Percentiles rank a stretch among this genome's conserved stretches.
Evolutionary conservation across 2,797 vertebrate genomes (phyloP).

Genomic region (Chanos chanos): DNA sequence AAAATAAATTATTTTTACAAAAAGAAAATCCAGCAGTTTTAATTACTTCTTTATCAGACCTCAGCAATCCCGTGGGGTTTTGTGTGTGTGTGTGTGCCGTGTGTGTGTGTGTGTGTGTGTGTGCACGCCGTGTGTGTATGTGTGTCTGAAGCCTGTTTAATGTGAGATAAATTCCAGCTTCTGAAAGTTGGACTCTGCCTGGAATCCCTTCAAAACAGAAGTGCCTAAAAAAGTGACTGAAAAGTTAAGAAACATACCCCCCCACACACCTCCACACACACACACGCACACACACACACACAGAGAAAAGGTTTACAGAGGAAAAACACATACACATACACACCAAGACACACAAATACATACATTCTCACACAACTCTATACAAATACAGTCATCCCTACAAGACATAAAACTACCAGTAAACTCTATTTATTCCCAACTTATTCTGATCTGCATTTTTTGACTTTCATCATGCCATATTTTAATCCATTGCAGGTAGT

Average conservation of each 20-base stretch:
- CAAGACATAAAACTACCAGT: background rate
- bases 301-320: too few species aligned
- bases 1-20: slow-evolving; percentile 46
- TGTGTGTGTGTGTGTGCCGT: slow-evolving; percentile 11
- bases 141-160: slow-evolving; percentile 23
- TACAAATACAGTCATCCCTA: background rate
- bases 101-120: slow-evolving; percentile 3
- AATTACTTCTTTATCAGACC: slow-evolving; percentile 57
- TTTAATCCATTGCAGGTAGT: too few species aligned
- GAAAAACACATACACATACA: background rate
- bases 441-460: too few species aligned
- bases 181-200: slow-evolving; percentile 30
- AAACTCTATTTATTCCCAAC: too few species aligned
- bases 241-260: slow-evolving; percentile 9
- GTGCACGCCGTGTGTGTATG: background rate
- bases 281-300: background rate
- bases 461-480: too few species aligned
- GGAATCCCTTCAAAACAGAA: slow-evolving; percentile 16
- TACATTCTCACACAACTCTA: background rate
- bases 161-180: slow-evolving; percentile 37
- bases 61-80: slow-evolving; percentile 33
- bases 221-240: background rate
- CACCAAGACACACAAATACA: background rate
- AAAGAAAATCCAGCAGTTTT: slow-evolving; percentile 44
- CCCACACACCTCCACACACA: slow-evolving; percentile 2